Evolutionary conservation across 2,113 vertebrate genomes (phyloP), one percentile per base, ranked within the genome.

Genomic region (Carassius auratus): DNA sequence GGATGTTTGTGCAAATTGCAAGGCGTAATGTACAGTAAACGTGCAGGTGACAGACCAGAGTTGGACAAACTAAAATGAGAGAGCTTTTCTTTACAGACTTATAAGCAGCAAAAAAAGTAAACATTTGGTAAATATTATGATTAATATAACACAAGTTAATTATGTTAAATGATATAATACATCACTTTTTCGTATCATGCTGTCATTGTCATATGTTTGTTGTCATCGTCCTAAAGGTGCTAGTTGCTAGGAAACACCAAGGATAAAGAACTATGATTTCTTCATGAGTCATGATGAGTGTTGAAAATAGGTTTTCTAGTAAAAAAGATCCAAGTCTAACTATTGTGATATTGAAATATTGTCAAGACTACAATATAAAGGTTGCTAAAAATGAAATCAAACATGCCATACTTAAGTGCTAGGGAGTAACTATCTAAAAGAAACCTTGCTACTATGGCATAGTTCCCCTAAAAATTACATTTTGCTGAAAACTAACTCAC

Each of bases 201-300:
- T 91, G 90, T 88, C 87, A 86, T 77, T 82, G 87, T 38, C 36
- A 84, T 89, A 87, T 88, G 86, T 90, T 90, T 88, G 86, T 88
- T 89, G 88, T 86, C 73, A 88, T 68, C 89, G 30, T 57, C 50
- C 30, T 30, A 82, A 89, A 79, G 36, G 71, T 89, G 80, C 81
- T 89, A 88, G 93, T 94, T 94, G 94, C 93, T 94, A 93, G 92
- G 93, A 91, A 89, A 94, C 93, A 87, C 90, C 85, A 89, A 88
- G 80, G 69, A 81, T 36, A 48, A 87, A 92, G 73, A 87, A 78
- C 76, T 5, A 42, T 59, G 76, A 42, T 87, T 88, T 89, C 23
- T 82, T 87, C n/a, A 82, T 88, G 76, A 87, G 66, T 84, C 62
- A 86, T 84, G 83, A 57, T 45, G 26, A 76, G 50, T 76, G 61